phyloP scores from a whole-genome alignment of 2,113 vertebrate genomes.

The Orycteropus afer region DNA sequence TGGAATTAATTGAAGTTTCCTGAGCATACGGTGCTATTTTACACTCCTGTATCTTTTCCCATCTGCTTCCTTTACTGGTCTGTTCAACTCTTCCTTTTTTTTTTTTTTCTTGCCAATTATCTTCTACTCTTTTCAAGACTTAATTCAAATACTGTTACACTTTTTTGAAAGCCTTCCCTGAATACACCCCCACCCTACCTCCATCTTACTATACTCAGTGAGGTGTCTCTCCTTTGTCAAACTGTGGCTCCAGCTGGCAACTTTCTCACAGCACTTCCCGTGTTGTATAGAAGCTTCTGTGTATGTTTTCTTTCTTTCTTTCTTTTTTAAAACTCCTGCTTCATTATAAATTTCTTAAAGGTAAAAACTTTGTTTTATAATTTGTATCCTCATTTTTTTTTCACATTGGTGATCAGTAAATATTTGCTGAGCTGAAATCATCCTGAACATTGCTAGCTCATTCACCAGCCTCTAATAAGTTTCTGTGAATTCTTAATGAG shows the following conservation, averaged over 20 bases:
- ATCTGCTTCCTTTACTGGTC: not conserved
- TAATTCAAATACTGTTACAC: not conserved
- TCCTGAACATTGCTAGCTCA: not conserved
- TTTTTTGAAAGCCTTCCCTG: not conserved
- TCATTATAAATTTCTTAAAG: not conserved
- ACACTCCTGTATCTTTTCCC: not conserved
- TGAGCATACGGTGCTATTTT: not conserved
- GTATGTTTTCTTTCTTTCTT: not conserved
- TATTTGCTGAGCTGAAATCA: not conserved
- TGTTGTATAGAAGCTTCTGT: not conserved
- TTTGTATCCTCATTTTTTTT: not conserved
- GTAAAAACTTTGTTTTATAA: not conserved
- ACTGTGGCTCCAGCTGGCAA: too few species aligned
- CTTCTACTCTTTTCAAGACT: not conserved
- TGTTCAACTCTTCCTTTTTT: not conserved
- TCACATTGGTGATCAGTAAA: not conserved
- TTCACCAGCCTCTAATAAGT: not conserved
- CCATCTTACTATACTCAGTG: rapidly evolving
- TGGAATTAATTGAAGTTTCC: not conserved
- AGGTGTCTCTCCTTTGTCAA: too few species aligned
- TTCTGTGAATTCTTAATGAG: not conserved
- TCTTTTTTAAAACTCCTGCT: not conserved
- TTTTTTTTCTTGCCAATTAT: not conserved
- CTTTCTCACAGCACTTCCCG: not conserved
- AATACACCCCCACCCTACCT: not conserved